Conservation (phyloP, 2,113 vertebrate species). For the Cephalopholis sonnerati region DNA sequence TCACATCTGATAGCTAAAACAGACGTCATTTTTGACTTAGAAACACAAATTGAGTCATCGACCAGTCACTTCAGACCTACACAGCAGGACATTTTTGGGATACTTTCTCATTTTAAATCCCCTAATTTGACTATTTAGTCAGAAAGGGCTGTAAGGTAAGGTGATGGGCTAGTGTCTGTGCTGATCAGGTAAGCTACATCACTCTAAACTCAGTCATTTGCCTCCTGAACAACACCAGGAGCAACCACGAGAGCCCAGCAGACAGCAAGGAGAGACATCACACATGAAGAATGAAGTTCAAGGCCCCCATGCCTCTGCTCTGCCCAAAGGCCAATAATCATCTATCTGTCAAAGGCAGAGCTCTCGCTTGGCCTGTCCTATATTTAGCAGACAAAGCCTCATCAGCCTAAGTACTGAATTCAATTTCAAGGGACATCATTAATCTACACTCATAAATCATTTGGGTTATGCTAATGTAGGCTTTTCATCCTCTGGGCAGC, state of each 20-base stretch:
- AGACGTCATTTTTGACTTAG: background rate
- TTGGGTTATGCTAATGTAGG: conserved; percentile 44
- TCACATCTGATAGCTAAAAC: background rate
- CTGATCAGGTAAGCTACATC: background rate
- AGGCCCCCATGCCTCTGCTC: conserved; percentile 19
- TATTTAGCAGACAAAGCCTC: conserved; percentile 79
- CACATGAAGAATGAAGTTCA: conserved; percentile 17
- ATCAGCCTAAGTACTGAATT: conserved; percentile 78
- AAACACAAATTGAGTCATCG: background rate
- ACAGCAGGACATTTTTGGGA: background rate
- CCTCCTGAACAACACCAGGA: background rate
- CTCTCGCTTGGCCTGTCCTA: conserved; percentile 56
- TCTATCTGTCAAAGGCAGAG: conserved; percentile 54
- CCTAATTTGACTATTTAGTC: too few relatives aligned
- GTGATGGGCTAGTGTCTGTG: too few relatives aligned
- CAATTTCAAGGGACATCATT: conserved; percentile 73
- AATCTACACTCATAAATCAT: conserved; percentile 77
- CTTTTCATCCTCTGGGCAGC: conserved; percentile 32
- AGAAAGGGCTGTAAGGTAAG: too few relatives aligned
- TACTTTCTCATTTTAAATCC: background rate
- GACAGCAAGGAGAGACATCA: background rate
- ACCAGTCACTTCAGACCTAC: background rate
- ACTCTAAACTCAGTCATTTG: background rate
- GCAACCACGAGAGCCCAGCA: background rate
- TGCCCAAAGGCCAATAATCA: conserved; percentile 65